phyloP scores from a whole-genome alignment of 2,113 vertebrate species.

The Pyxicephalus adspersus region DNA sequence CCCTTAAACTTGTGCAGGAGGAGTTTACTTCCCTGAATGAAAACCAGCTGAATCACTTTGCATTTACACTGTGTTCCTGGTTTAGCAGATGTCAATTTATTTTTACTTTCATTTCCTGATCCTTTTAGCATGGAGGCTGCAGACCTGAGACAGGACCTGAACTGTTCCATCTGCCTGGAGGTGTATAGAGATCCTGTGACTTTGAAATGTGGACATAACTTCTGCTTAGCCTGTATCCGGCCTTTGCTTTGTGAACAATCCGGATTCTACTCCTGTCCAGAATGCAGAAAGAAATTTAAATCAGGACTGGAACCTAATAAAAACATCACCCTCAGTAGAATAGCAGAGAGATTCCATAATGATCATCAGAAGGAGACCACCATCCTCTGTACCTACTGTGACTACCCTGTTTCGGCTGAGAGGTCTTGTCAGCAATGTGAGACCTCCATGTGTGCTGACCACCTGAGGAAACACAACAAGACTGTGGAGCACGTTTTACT shows the following conservation, averaged over 20 bases:
- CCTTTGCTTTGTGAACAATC: neutral
- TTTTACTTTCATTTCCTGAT: neutral
- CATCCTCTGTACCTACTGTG: too few relatives aligned
- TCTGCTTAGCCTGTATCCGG: neutral
- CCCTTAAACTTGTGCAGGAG: too few relatives aligned
- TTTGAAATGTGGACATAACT: neutral
- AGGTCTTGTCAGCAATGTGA: too few relatives aligned
- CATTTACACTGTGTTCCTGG: too few relatives aligned
- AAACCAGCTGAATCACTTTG: too few relatives aligned
- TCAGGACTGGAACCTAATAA: neutral
- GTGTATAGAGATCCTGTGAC: constrained; percentile 18
- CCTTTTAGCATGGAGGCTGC: neutral
- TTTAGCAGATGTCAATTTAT: too few relatives aligned
- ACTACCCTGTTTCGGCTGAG: too few relatives aligned
- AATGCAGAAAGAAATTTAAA: constrained; percentile 74
- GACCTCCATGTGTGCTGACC: too few relatives aligned
- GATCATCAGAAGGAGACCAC: neutral
- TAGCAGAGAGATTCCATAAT: neutral
- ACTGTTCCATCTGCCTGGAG: neutral
- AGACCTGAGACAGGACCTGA: neutral
- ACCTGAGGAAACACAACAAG: too few relatives aligned
- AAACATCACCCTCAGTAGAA: neutral
- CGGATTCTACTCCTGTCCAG: constrained; percentile 72
- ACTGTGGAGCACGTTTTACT: too few relatives aligned
- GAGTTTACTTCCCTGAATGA: too few relatives aligned